phyloP scores from a whole-genome alignment of 2,797 vertebrate species.

The Calcarius lapponicus region DNA sequence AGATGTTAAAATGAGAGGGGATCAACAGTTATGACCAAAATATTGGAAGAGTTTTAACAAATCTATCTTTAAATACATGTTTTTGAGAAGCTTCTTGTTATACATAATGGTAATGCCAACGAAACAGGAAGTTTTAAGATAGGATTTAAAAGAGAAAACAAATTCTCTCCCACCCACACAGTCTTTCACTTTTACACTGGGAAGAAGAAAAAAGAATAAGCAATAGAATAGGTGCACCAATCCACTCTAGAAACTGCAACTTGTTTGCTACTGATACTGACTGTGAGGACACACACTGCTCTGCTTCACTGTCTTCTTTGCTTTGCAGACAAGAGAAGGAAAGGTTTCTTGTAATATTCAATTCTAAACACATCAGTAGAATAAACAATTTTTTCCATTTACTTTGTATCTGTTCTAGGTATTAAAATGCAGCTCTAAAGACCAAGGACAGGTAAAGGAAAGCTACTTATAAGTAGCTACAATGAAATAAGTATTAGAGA shows the following conservation, averaged over 20 bases:
- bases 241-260: background rate
- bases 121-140: constrained; percentile 41
- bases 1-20: background rate
- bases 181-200: constrained; percentile 22
- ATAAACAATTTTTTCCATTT: background rate
- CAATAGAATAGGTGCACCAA: background rate
- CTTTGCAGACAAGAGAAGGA: background rate
- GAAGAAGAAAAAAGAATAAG: background rate
- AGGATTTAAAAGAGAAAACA: background rate
- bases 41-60: background rate
- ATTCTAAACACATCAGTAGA: background rate
- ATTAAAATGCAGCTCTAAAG: background rate
- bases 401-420: background rate
- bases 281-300: background rate
- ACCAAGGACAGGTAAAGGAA: background rate
- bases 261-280: background rate
- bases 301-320: background rate
- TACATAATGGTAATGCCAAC: background rate
- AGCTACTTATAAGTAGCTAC: background rate
- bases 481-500: background rate
- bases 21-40: background rate
- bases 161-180: background rate
- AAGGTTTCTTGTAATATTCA: background rate
- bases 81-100: background rate
- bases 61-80: background rate